phyloP scores from a whole-genome alignment of 2,113 vertebrate species.

The Nipponia nippon region DNA sequence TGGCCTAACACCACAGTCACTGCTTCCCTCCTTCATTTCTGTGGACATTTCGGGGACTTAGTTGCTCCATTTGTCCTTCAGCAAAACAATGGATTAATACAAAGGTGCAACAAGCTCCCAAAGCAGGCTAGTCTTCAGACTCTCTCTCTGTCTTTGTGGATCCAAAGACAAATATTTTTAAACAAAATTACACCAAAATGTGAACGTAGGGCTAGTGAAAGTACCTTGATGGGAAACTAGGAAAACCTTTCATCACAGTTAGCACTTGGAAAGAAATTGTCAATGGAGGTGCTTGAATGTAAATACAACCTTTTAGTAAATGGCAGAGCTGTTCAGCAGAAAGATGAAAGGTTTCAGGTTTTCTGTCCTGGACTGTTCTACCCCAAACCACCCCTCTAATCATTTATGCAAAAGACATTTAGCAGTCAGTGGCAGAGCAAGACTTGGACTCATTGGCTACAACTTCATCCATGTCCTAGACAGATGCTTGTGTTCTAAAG shows the following conservation, averaged over 20 bases:
- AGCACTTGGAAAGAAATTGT: background rate
- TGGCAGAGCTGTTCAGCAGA: background rate
- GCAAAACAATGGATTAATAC: background rate
- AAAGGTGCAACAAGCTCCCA: background rate
- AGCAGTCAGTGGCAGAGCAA: background rate
- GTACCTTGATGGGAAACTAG: background rate
- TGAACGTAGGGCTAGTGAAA: background rate
- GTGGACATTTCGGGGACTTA: background rate
- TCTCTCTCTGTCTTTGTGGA: background rate
- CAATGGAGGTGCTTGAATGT: background rate
- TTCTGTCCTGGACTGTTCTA: background rate
- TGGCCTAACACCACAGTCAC: background rate
- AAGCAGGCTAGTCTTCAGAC: background rate
- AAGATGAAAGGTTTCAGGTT: background rate
- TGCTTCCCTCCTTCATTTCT: background rate
- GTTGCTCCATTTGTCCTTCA: background rate
- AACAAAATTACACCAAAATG: background rate
- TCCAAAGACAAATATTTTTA: background rate
- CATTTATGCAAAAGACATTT: background rate
- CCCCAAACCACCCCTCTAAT: background rate
- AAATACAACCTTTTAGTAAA: background rate
- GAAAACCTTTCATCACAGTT: background rate
- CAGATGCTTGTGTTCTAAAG: background rate
- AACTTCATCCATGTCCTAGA: background rate
- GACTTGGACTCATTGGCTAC: background rate